Conservation (phyloP, 1,140 invertebrate genomes). For the Drosophila kanapiae region DNA sequence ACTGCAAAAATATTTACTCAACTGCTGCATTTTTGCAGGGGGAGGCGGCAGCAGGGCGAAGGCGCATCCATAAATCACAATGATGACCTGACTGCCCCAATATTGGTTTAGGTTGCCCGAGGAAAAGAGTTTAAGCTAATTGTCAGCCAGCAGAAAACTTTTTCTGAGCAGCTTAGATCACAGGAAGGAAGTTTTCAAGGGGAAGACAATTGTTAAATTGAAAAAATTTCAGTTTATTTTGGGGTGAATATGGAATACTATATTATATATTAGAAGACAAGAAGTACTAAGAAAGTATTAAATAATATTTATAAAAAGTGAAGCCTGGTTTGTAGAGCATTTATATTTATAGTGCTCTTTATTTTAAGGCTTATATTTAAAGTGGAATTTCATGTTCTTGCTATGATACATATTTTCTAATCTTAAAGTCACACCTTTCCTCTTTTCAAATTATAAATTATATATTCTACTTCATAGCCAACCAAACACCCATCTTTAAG, state of each 20-base stretch:
- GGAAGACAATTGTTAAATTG: neutral
- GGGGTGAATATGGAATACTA: too few relatives aligned
- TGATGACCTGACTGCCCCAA: constrained; percentile 35
- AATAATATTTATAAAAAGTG: neutral
- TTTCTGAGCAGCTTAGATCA: neutral
- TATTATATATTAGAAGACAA: too few relatives aligned
- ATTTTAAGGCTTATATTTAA: too few relatives aligned
- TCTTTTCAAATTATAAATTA: neutral
- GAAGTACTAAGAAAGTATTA: neutral
- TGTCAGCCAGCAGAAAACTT: constrained; percentile 18
- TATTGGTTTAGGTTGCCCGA: constrained; percentile 36
- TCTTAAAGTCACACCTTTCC: neutral
- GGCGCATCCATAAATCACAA: constrained; percentile 43
- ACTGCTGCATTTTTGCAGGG: constrained; percentile 36
- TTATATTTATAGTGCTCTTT: neutral
- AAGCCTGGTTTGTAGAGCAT: accelerated
- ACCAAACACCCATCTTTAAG: neutral
- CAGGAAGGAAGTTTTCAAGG: constrained; percentile 6
- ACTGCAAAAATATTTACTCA: constrained; percentile 51
- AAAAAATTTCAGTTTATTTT: neutral
- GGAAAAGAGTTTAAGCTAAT: constrained; percentile 46
- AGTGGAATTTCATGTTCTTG: neutral
- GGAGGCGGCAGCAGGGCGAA: neutral
- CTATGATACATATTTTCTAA: neutral
- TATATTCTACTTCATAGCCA: neutral